A percentile compares a stretch with the other conserved stretches of the same genome.
These are phyloP conservation scores for Drosophila funebris DNA, from an alignment of 1,140 invertebrate species.

Conservation along the genomic window DNA sequence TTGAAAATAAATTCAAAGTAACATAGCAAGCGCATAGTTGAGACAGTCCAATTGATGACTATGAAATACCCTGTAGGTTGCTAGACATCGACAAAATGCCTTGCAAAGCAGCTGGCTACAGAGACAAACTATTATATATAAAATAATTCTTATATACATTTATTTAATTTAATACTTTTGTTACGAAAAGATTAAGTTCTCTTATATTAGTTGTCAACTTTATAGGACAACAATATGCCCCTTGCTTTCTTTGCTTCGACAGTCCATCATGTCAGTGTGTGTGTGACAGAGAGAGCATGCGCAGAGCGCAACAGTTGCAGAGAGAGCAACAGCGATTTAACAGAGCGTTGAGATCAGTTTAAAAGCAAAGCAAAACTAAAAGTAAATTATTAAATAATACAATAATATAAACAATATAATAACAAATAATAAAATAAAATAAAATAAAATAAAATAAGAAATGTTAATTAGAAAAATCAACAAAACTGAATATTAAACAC, in stretches of 20 bases:
- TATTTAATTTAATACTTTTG: not conserved
- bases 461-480: not conserved
- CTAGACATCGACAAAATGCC: too few species aligned
- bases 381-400: not conserved
- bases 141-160: too few species aligned
- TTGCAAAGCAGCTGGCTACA: not conserved
- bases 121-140: too few species aligned
- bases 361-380: not conserved
- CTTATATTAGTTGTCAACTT: not conserved
- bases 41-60: not conserved
- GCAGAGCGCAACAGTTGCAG: constrained; percentile 42
- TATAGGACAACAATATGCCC: not conserved
- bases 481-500: constrained; percentile 23
- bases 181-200: not conserved
- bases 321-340: constrained; percentile 30
- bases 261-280: too few species aligned
- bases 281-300: constrained; percentile 34
- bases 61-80: constrained; percentile 16
- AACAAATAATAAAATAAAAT: not conserved
- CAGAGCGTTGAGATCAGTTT: constrained; percentile 29
- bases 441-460: not conserved
- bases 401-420: too few species aligned
- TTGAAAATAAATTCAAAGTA: constrained; percentile 24
- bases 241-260: not conserved
- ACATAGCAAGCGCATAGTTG: not conserved